These are phyloP conservation scores for Gonioctena quinquepunctata DNA, from an alignment of 1,140 invertebrate species.

Conservation along the genomic window DNA sequence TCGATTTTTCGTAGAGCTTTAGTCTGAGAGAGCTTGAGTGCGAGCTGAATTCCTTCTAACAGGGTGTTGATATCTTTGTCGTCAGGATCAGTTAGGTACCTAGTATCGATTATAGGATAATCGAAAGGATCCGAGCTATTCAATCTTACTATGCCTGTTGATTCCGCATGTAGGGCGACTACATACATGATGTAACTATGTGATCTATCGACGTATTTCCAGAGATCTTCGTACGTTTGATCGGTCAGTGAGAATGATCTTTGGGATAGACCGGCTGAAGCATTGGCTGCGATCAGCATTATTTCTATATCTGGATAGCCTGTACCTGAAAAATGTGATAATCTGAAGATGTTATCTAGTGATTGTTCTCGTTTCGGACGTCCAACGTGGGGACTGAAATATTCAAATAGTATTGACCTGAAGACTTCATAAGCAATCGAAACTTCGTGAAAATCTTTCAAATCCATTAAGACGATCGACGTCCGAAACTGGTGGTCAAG, in stretches of 20 bases:
- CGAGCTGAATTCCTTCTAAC: conserved; percentile 59
- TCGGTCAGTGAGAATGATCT: conserved; percentile 28
- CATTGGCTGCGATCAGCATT: conserved; percentile 26
- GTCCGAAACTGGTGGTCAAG: no score
- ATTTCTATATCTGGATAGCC: conserved; percentile 35
- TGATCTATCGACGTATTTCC: conserved; percentile 23
- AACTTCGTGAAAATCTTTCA: no score
- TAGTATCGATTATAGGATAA: conserved; percentile 78
- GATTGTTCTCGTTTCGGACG: no score
- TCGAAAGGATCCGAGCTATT: conserved; percentile 70
- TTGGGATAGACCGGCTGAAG: conserved; percentile 22
- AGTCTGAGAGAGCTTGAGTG: conserved; percentile 58
- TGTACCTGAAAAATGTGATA: conserved; percentile 16
- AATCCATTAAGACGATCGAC: no score
- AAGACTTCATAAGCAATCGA: no score
- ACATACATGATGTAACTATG: conserved; percentile 25
- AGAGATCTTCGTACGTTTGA: conserved; percentile 32
- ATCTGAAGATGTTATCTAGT: no score
- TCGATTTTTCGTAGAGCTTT: conserved; percentile 54
- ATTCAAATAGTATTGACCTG: no score
- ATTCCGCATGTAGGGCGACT: conserved; percentile 67
- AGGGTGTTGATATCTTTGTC: conserved; percentile 59
- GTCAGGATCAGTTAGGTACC: conserved; percentile 63
- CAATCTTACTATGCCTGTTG: conserved; percentile 71
- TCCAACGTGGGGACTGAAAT: no score